phyloP scores from a whole-genome alignment of 2,113 vertebrate genomes.

The Oreocharis arfaki region DNA sequence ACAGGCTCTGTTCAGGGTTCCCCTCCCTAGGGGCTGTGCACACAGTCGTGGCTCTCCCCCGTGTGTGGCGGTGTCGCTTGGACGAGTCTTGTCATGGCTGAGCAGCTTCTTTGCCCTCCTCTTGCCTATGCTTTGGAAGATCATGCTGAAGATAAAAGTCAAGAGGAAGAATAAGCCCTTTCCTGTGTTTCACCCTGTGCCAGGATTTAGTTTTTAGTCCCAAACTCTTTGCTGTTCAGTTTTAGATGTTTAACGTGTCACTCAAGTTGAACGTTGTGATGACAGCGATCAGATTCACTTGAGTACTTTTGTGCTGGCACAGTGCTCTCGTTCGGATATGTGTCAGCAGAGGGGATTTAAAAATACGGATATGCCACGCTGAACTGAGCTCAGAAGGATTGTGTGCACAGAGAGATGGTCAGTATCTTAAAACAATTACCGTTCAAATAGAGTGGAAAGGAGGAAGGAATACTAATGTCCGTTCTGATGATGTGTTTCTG shows the following conservation, averaged over 20 bases:
- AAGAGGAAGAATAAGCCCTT: background rate
- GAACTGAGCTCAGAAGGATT: background rate
- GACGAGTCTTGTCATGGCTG: background rate
- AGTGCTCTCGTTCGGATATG: background rate
- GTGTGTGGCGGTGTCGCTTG: accelerated
- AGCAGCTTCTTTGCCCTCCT: background rate
- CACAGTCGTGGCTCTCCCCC: accelerated
- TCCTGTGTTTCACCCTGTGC: background rate
- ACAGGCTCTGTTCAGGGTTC: background rate
- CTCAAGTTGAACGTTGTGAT: background rate
- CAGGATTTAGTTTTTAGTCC: background rate
- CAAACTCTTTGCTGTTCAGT: background rate
- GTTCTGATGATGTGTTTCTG: background rate
- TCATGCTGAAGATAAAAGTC: background rate
- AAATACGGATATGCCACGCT: background rate
- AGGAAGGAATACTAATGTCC: background rate
- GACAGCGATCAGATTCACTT: conserved; percentile 23
- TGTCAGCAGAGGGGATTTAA: background rate
- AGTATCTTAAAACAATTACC: background rate
- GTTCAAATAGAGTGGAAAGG: background rate
- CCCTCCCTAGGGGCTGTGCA: background rate
- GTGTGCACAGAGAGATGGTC: background rate
- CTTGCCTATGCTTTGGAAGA: background rate
- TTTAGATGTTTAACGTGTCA: conserved; percentile 20
- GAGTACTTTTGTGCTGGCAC: conserved; percentile 8